Evolutionary conservation across 1,140 invertebrate genomes (phyloP), one percentile per base, ranked within the genome.

Genomic region (Drosophila kohkoa): DNA sequence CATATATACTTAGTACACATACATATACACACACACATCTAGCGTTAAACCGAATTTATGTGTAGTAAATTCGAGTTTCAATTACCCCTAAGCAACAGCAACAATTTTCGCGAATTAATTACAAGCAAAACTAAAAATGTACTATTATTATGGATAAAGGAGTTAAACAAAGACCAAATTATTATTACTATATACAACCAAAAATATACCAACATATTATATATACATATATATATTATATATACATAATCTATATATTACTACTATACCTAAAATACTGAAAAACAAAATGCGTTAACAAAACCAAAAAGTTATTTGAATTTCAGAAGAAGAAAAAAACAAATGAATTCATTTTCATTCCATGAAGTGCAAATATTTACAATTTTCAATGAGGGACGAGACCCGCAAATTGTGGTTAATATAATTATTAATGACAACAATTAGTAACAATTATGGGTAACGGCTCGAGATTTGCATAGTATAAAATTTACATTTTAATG

Each of bases 11-110:
- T 48, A 68, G 20, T 57, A 73, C 51, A 49, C 41, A 46, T 59
- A 71, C 10, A 73, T 65, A 81, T 63, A 86, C 71, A 82, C 67
- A 58, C 55, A 86, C 71, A 82, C 67, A 62, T 87, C 52, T 86
- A 86, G 71, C 76, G 80, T 87, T 87, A 87, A 87, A 88, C 83
- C 83, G 83, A 88, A 88, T 88, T 88, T 88, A 88, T 75, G 77
- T 80, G 76, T 81, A 77, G 63, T 73, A 88, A 88, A 88, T 89
- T 89, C 83, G 83, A 69, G 83, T 83, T 88, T 88, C 81, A 87
- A 68, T 72, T 77, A 87, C 80, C 68, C 68, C 69, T 89, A 88
- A 89, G 81, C 75, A 83, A 89, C 74, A 82, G 74, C 69, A 77
- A 88, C 77, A 88, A 88, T 83, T 89, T 77, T 80, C 74, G 80